phyloP scores from a whole-genome alignment of 1,140 invertebrate genomes.

The Hetaerina americana region DNA sequence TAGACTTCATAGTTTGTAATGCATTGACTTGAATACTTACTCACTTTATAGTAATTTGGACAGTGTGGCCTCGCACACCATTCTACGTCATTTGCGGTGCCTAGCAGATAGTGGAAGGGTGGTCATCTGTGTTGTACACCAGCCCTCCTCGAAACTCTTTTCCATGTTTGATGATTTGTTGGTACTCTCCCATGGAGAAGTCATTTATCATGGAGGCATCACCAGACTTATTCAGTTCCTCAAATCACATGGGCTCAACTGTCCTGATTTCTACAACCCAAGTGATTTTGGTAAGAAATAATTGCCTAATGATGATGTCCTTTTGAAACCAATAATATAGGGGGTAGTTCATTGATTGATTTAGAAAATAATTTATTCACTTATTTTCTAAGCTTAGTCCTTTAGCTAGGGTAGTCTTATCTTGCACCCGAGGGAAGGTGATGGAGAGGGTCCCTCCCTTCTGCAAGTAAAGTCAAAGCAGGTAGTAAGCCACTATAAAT shows the following conservation, averaged over 20 bases:
- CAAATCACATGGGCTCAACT: conserved; percentile 31
- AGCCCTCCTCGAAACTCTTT: conserved; percentile 80
- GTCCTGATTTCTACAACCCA: conserved; percentile 53
- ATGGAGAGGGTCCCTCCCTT: too few species aligned
- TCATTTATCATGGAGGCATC: conserved; percentile 15
- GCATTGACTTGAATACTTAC: not conserved
- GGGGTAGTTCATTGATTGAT: too few species aligned
- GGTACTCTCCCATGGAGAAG: conserved; percentile 58
- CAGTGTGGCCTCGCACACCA: conserved; percentile 28
- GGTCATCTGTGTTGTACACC: conserved; percentile 70
- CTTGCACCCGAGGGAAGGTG: too few species aligned
- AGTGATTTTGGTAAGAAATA: conserved; percentile 45
- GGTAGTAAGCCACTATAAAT: too few species aligned
- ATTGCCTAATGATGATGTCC: conserved; percentile 14
- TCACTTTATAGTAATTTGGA: conserved; percentile 51
- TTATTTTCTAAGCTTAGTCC: too few species aligned
- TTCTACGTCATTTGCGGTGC: not conserved
- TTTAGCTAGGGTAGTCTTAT: too few species aligned
- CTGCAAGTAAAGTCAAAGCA: too few species aligned
- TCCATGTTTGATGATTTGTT: conserved; percentile 72
- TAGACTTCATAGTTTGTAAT: too few species aligned
- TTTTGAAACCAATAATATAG: too few species aligned
- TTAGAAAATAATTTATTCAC: too few species aligned
- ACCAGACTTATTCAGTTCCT: not conserved
- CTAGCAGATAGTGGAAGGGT: conserved; percentile 45